These are phyloP conservation scores for Rhagonycha lutea DNA, from an alignment of 2,888 invertebrate species.

Conservation along the genomic window DNA sequence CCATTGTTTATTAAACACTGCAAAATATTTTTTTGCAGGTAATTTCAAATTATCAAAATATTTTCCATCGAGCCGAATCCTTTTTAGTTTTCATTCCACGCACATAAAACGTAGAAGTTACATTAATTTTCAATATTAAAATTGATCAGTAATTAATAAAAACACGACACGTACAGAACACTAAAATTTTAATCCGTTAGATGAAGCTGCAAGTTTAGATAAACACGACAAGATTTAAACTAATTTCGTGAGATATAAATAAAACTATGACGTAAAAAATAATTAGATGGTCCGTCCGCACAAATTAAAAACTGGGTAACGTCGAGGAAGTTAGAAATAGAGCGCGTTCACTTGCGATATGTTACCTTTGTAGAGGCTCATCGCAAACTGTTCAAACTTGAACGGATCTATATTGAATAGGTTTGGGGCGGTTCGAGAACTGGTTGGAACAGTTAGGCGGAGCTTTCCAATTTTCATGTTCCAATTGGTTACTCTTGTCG, in stretches of 20 bases:
- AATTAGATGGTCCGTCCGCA: not conserved
- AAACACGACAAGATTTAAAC: not conserved
- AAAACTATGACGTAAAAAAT: not conserved
- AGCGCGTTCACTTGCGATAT: not conserved
- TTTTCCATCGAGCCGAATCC: not conserved
- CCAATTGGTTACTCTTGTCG: constrained; percentile 36
- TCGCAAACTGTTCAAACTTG: constrained; percentile 33
- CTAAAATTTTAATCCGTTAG: not conserved
- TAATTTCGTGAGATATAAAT: not conserved
- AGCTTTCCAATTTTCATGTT: constrained; percentile 26
- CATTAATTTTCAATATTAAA: not conserved
- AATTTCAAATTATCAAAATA: not conserved
- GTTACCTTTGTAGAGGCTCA: constrained; percentile 33
- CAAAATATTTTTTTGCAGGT: not conserved
- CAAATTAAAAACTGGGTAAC: not conserved
- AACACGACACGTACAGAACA: not conserved
- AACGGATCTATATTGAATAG: constrained; percentile 46
- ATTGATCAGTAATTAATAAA: not conserved
- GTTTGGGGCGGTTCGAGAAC: constrained; percentile 41
- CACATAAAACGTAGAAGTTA: not conserved
- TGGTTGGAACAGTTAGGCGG: constrained; percentile 45
- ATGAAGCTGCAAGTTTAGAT: not conserved
- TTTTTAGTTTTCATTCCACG: not conserved
- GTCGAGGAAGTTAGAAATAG: not conserved
- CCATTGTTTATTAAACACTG: not conserved